A percentile compares a stretch with the other conserved stretches of the same genome.
Evolutionary conservation across 2,113 vertebrate genomes (phyloP).

Genomic region (Catharus bicknelli): DNA sequence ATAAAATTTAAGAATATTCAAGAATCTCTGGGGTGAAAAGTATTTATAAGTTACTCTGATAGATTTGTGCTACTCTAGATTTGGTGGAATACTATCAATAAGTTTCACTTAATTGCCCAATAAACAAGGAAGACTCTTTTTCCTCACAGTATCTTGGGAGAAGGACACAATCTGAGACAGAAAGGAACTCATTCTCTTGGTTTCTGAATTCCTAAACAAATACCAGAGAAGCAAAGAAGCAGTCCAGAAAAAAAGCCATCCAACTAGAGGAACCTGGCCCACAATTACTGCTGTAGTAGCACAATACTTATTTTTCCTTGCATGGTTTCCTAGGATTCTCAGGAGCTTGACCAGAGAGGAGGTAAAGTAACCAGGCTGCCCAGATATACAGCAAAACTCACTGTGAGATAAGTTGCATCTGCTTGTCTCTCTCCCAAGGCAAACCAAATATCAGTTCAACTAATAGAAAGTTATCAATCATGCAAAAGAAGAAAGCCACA

Average conservation of each 20-base stretch:
- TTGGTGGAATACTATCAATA: neutral
- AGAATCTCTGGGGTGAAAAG: neutral
- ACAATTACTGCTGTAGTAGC: neutral
- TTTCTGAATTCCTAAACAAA: neutral
- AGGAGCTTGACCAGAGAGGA: neutral
- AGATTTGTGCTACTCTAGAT: neutral
- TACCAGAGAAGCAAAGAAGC: neutral
- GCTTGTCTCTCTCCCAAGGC: neutral
- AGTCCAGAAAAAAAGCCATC: neutral
- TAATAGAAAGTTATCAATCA: neutral
- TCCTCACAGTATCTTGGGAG: neutral
- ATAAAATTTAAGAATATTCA: neutral
- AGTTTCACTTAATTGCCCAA: neutral
- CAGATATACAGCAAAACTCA: neutral
- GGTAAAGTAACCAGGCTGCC: neutral
- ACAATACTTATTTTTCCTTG: neutral
- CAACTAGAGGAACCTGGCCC: neutral
- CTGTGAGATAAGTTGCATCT: neutral
- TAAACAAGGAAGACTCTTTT: slow-evolving; percentile 4
- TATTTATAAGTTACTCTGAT: neutral
- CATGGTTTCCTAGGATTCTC: neutral
- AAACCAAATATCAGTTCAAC: neutral
- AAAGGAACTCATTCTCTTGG: neutral
- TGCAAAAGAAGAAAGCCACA: neutral
- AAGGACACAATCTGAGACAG: neutral